Conservation (phyloP, 2,888 invertebrate genomes). For the Hofmannophila pseudospretella region DNA sequence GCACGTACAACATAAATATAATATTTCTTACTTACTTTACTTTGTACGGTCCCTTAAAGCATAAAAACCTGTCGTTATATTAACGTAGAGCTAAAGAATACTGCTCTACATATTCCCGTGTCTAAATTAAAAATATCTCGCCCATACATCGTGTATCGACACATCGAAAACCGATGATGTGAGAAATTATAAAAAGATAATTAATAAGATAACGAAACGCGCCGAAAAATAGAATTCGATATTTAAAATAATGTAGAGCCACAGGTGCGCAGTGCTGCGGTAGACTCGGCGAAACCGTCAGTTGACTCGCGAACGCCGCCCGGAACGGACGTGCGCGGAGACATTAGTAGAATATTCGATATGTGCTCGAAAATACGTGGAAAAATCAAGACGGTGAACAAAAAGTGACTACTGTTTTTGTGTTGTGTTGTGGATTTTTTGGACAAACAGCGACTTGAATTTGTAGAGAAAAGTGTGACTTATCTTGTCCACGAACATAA, state of each 20-base stretch:
- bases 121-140: too few relatives aligned
- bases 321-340: constrained; percentile 9
- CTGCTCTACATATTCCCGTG: neutral
- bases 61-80: too few relatives aligned
- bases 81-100: neutral
- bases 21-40: too few relatives aligned
- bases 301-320: constrained; percentile 16
- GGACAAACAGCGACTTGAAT: constrained; percentile 13
- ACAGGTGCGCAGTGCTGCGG: constrained; percentile 23
- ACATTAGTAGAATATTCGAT: neutral
- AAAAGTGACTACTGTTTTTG: constrained; percentile 12
- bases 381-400: constrained; percentile 15
- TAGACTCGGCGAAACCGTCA: constrained; percentile 11
- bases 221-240: constrained; percentile 8
- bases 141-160: too few relatives aligned
- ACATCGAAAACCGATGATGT: neutral
- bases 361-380: constrained; percentile 13
- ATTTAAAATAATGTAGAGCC: constrained; percentile 10
- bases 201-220: constrained; percentile 3
- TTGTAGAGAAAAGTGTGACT: too few relatives aligned
- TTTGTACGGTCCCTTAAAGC: too few relatives aligned
- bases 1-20: too few relatives aligned
- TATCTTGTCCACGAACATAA: constrained; percentile 1
- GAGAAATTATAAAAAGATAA: constrained; percentile 2
- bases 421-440: constrained; percentile 16